A percentile compares a stretch with the other conserved stretches of the same genome.
Evolutionary conservation across 2,113 vertebrate genomes (phyloP).

Genomic region (Phocoena sinus): DNA sequence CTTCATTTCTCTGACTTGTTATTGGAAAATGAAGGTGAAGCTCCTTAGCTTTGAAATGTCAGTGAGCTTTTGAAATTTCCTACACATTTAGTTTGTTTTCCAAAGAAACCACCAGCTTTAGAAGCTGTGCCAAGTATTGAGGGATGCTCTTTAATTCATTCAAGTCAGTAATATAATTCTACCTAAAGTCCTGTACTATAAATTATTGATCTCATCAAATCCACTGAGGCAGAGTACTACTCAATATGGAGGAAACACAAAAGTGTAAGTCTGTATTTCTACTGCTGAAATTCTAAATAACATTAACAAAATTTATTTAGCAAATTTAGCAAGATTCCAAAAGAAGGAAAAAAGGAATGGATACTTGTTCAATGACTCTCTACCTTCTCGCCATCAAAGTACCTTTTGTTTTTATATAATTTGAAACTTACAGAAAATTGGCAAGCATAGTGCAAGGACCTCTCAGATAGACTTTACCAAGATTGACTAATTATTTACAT

Average conservation of each 20-base stretch:
- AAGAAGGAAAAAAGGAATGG: not conserved
- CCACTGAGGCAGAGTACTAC: not conserved
- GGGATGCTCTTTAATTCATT: not conserved
- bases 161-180: not conserved
- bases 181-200: not conserved
- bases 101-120: not conserved
- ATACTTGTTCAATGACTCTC: not conserved
- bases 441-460: not conserved
- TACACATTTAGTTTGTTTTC: not conserved
- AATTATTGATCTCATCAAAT: not conserved
- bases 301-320: not conserved
- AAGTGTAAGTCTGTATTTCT: not conserved
- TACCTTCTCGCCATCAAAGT: not conserved
- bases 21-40: not conserved
- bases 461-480: not conserved
- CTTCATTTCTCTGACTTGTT: not conserved
- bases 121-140: not conserved
- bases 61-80: not conserved
- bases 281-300: not conserved
- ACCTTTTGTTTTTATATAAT: not conserved
- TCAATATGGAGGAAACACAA: not conserved
- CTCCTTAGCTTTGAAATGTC: slow-evolving; percentile 7
- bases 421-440: not conserved
- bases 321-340: not conserved
- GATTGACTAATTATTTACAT: not conserved